A percentile compares a stretch with the other conserved stretches of the same genome.
These are phyloP conservation scores for Odontamblyopus lacepedii DNA, from an alignment of 2,797 vertebrate species.

Conservation along the genomic window DNA sequence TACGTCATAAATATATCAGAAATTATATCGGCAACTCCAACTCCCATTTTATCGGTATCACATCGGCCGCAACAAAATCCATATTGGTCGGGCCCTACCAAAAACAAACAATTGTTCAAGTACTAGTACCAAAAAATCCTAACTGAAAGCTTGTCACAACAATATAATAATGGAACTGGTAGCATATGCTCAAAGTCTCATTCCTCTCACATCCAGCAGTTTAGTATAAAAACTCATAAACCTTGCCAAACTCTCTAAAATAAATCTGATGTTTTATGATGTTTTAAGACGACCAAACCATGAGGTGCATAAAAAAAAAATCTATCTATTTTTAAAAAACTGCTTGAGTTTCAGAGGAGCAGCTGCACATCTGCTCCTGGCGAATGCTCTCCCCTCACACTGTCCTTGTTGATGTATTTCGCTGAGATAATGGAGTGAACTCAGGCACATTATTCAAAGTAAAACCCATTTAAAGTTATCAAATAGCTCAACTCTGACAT, in stretches of 20 bases:
- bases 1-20: no score
- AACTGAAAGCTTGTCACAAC: no score
- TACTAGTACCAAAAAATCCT: no score
- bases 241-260: background rate
- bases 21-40: no score
- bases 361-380: background rate
- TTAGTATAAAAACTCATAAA: background rate
- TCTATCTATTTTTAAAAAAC: background rate
- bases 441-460: conserved; percentile 20
- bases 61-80: no score
- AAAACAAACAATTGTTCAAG: no score
- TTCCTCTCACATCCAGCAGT: background rate
- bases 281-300: background rate
- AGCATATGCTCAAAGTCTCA: no score
- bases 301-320: no score
- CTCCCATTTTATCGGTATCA: no score
- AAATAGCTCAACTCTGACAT: conserved; percentile 24
- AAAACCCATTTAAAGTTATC: conserved; percentile 38
- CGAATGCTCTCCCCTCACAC: background rate
- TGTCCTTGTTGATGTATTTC: conserved; percentile 24
- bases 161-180: no score
- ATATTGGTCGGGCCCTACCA: no score
- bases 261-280: background rate
- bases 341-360: background rate
- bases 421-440: conserved; percentile 20